Evolutionary conservation across 1,140 invertebrate genomes (phyloP).

Genomic region (Halictus rubicundus): DNA sequence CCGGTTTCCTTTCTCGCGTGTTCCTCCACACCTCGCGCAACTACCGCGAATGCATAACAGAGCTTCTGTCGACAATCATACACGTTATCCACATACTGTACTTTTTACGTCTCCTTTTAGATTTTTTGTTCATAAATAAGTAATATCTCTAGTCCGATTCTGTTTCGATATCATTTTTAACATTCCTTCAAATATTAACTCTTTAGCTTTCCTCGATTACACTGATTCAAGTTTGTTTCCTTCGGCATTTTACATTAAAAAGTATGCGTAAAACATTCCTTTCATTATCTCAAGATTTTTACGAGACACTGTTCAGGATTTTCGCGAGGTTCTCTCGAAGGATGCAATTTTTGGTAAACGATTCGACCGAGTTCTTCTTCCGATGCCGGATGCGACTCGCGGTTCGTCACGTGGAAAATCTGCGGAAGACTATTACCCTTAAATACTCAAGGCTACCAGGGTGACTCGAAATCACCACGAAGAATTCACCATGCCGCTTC

Average conservation of each 20-base stretch:
- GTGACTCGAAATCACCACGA: not conserved
- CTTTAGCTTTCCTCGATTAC: no score
- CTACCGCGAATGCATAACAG: conserved; percentile 56
- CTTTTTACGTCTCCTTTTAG: not conserved
- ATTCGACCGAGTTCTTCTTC: conserved; percentile 35
- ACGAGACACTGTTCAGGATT: not conserved
- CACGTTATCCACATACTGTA: not conserved
- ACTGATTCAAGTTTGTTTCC: no score
- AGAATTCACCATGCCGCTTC: not conserved
- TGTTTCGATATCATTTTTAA: no score
- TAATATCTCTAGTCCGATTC: no score
- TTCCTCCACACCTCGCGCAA: conserved; percentile 14
- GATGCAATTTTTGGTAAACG: conserved; percentile 34
- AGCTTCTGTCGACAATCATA: conserved; percentile 38
- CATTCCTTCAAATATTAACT: no score
- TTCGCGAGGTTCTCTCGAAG: conserved; percentile 10
- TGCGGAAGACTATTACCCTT: conserved; percentile 41
- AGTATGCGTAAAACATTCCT: no score
- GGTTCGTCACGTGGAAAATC: conserved; percentile 42
- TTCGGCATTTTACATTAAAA: no score
- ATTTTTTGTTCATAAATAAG: no score
- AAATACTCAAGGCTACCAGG: conserved; percentile 35
- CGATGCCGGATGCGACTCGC: conserved; percentile 12
- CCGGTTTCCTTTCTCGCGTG: conserved; percentile 28
- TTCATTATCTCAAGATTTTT: not conserved